Conservation (phyloP, 2,888 invertebrate genomes). For the Sarcophaga rosellei region DNA sequence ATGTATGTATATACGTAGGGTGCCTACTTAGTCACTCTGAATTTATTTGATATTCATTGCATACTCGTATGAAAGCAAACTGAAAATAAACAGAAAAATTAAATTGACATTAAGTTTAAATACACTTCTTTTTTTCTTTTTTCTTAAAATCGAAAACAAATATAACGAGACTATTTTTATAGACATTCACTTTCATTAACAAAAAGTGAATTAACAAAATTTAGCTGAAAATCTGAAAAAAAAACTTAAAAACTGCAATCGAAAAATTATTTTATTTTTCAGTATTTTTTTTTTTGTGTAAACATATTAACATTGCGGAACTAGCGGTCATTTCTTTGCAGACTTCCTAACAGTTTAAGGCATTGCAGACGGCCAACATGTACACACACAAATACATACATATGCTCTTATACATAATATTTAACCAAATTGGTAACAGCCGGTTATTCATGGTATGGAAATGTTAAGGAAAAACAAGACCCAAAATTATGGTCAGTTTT, state of each 20-base stretch:
- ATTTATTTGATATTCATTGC: conserved; percentile 53
- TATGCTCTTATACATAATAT: too few relatives aligned
- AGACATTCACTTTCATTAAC: conserved; percentile 65
- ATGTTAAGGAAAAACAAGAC: conserved; percentile 3
- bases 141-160: conserved; percentile 24
- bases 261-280: not conserved
- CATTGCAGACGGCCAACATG: not conserved
- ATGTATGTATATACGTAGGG: too few relatives aligned
- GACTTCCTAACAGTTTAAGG: conserved; percentile 61
- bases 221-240: not conserved
- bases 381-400: conserved; percentile 25
- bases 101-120: not conserved
- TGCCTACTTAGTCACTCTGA: not conserved
- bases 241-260: conserved; percentile 40
- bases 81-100: not conserved
- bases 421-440: conserved; percentile 43
- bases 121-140: not conserved
- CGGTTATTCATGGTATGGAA: conserved; percentile 24
- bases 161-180: conserved; percentile 51
- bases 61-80: conserved; percentile 4
- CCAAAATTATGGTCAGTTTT: not conserved
- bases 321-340: conserved; percentile 23
- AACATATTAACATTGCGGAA: conserved; percentile 57
- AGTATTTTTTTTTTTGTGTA: not conserved
- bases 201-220: conserved; percentile 33